These are phyloP conservation scores for Nomada ferruginata DNA, from an alignment of 2,888 invertebrate species.

Conservation along the genomic window DNA sequence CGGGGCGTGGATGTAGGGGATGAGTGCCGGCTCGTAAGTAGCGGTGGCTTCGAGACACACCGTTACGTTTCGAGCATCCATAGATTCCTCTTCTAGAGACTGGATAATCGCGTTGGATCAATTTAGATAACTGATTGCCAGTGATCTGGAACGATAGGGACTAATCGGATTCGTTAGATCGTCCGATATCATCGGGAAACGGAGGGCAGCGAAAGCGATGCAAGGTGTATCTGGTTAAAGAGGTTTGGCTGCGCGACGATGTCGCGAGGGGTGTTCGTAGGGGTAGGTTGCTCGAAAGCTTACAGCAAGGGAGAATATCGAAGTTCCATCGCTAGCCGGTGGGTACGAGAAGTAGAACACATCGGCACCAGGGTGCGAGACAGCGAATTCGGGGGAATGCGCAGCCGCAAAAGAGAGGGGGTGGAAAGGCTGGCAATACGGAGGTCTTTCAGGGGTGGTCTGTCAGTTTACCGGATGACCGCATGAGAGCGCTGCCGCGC, in stretches of 20 bases:
- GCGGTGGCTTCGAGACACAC: conserved; percentile 8
- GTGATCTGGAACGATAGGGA: neutral
- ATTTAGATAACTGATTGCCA: neutral
- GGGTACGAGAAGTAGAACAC: conserved; percentile 50
- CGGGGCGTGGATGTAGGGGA: conserved; percentile 34
- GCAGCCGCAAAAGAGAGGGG: conserved; percentile 41
- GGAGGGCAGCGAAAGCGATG: neutral
- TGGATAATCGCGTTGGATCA: neutral
- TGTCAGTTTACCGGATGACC: conserved; percentile 76
- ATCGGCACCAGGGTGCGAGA: conserved; percentile 35
- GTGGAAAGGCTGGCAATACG: conserved; percentile 58
- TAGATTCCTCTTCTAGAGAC: neutral
- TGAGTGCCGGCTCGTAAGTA: neutral
- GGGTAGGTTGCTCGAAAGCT: conserved; percentile 27
- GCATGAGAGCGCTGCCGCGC: conserved; percentile 79
- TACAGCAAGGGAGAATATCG: conserved; percentile 35
- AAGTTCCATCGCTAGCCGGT: conserved; percentile 40
- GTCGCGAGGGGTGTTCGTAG: neutral
- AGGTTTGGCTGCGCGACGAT: no score
- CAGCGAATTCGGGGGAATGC: conserved; percentile 24
- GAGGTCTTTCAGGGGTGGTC: conserved; percentile 71
- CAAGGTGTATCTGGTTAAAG: neutral
- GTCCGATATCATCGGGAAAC: neutral
- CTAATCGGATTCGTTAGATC: neutral
- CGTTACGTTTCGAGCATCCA: neutral